Evolutionary conservation across 2,888 invertebrate species (phyloP).

Genomic region (Troilus luridus): DNA sequence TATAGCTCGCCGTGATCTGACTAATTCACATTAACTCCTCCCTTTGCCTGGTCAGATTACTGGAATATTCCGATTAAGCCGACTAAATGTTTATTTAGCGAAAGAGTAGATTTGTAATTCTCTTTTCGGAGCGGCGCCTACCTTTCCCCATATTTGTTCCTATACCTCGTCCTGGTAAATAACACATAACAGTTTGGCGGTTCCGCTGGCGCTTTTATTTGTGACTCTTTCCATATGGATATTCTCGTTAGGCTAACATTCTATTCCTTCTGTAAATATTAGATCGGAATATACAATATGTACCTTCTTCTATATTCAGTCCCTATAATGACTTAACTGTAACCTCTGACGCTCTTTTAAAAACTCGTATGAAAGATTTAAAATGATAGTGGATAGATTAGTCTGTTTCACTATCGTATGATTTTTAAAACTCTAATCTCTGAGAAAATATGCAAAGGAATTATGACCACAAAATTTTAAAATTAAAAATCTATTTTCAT

Average conservation of each 20-base stretch:
- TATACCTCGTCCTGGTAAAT: neutral
- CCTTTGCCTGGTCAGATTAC: slow-evolving; percentile 5
- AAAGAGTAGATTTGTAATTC: slow-evolving; percentile 31
- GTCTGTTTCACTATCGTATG: too few relatives aligned
- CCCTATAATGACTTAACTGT: neutral
- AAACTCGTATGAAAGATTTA: too few relatives aligned
- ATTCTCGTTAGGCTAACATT: neutral
- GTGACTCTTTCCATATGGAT: neutral
- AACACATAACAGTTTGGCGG: neutral
- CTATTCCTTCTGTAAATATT: neutral
- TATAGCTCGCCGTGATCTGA: neutral
- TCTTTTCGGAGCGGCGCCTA: neutral
- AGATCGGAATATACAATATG: neutral
- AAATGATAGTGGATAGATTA: too few relatives aligned
- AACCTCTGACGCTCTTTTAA: too few relatives aligned
- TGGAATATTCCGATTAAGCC: slow-evolving; percentile 18
- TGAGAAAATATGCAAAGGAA: too few relatives aligned
- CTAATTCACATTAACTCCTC: slow-evolving; percentile 31
- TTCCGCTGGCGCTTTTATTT: neutral
- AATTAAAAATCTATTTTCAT: too few relatives aligned
- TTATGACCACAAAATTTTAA: too few relatives aligned
- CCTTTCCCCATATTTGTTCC: neutral
- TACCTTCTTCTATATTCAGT: neutral
- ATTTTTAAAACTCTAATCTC: too few relatives aligned
- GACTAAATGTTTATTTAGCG: slow-evolving; percentile 20